Percentiles rank a stretch among this genome's conserved stretches.
Evolutionary conservation across 2,797 vertebrate genomes (phyloP).

Genomic region (Coluber constrictor): DNA sequence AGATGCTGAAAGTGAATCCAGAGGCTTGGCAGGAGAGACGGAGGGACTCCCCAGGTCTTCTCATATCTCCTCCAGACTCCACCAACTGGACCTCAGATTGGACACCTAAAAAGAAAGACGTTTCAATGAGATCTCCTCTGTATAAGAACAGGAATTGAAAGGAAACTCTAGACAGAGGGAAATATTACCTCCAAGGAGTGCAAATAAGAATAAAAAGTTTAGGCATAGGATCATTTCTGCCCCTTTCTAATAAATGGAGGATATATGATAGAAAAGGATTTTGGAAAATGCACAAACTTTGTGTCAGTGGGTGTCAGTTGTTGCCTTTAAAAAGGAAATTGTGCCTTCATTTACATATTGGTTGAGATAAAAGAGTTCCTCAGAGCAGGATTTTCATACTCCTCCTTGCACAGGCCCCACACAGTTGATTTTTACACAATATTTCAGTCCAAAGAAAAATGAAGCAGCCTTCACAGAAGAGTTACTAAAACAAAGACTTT

Average conservation of each 20-base stretch:
- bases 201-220: not conserved
- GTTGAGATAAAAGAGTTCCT: too few species aligned
- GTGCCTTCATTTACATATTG: too few species aligned
- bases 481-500: too few species aligned
- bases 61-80: too few species aligned
- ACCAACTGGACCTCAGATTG: too few species aligned
- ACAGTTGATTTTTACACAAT: too few species aligned
- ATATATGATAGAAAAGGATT: not conserved
- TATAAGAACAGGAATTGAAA: not conserved
- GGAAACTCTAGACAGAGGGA: not conserved
- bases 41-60: too few species aligned
- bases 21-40: too few species aligned
- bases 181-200: not conserved
- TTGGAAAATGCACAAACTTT: not conserved
- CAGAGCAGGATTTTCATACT: too few species aligned
- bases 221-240: not conserved
- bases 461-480: not conserved
- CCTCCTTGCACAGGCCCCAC: too few species aligned
- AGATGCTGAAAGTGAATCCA: too few species aligned
- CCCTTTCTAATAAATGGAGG: fast-evolving
- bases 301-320: not conserved
- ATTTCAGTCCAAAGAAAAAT: not conserved
- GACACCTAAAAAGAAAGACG: not conserved
- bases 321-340: too few species aligned
- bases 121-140: not conserved